Evolutionary conservation across 1,140 invertebrate genomes (phyloP).

Genomic region (Hestina assimilis): DNA sequence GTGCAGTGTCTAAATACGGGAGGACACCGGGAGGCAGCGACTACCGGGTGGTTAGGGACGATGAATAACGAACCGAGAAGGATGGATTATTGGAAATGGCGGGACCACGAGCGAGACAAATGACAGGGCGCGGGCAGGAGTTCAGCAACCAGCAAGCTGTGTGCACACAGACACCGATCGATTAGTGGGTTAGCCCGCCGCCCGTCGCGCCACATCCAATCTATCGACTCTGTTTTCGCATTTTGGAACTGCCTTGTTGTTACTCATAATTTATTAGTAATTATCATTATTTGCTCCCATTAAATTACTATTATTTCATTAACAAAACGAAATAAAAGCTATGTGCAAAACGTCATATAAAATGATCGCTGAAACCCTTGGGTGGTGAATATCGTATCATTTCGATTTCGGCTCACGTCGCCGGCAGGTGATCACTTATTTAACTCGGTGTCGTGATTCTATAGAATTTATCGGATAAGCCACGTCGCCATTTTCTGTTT

Average conservation of each 20-base stretch:
- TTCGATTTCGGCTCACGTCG: conserved; percentile 57
- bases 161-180: conserved; percentile 72
- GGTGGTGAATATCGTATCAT: conserved; percentile 22
- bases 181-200: conserved; percentile 57
- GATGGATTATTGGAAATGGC: conserved; percentile 49
- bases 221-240: conserved; percentile 61
- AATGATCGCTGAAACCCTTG: conserved; percentile 4
- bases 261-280: conserved; percentile 15
- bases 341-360: neutral
- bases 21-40: conserved; percentile 60
- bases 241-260: conserved; percentile 65
- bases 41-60: conserved; percentile 71
- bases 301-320: neutral
- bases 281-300: neutral
- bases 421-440: conserved; percentile 72
- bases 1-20: conserved; percentile 70
- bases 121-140: conserved; percentile 47
- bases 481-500: conserved; percentile 69
- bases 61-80: conserved; percentile 66
- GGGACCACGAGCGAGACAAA: conserved; percentile 50
- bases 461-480: conserved; percentile 64
- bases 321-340: neutral
- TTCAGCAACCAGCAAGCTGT: conserved; percentile 59
- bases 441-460: conserved; percentile 70
- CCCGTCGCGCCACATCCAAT: conserved; percentile 56